Percentiles rank a stretch among this genome's conserved stretches.
Conservation (phyloP, 2,888 invertebrate genomes). For the Drosophila affinis region DNA sequence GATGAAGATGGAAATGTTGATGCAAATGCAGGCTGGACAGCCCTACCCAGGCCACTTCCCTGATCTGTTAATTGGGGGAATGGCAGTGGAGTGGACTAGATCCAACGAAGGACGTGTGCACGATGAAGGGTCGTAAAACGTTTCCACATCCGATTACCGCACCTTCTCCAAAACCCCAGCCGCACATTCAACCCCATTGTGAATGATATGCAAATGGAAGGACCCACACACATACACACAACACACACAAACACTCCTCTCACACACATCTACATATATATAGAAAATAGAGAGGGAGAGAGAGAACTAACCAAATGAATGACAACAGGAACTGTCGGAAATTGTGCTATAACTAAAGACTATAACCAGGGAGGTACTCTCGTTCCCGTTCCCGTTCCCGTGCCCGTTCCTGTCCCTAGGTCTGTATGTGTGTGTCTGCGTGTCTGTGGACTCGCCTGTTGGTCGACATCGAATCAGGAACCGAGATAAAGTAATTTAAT, state of each 20-base stretch:
- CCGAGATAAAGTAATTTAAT: constrained; percentile 73
- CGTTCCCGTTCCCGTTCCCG: too few relatives aligned
- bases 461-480: constrained; percentile 59
- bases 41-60: constrained; percentile 3
- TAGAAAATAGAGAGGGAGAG: neutral
- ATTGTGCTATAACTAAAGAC: constrained; percentile 51
- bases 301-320: constrained; percentile 47
- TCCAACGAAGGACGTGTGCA: neutral
- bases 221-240: constrained; percentile 5
- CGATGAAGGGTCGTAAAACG: constrained; percentile 32
- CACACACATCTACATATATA: neutral
- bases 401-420: neutral
- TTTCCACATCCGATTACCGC: constrained; percentile 38
- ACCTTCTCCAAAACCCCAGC: neutral
- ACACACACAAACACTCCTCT: neutral
- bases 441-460: constrained; percentile 11
- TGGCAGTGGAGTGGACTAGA: neutral
- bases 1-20: constrained; percentile 20
- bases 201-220: constrained; percentile 42
- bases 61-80: constrained; percentile 33
- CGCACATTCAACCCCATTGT: constrained; percentile 28
- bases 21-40: constrained; percentile 2
- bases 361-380: constrained; percentile 17
- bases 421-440: constrained; percentile 4
- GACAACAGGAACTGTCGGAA: constrained; percentile 65